phyloP scores from a whole-genome alignment of 2,113 vertebrate species.

The Urocolius indicus region DNA sequence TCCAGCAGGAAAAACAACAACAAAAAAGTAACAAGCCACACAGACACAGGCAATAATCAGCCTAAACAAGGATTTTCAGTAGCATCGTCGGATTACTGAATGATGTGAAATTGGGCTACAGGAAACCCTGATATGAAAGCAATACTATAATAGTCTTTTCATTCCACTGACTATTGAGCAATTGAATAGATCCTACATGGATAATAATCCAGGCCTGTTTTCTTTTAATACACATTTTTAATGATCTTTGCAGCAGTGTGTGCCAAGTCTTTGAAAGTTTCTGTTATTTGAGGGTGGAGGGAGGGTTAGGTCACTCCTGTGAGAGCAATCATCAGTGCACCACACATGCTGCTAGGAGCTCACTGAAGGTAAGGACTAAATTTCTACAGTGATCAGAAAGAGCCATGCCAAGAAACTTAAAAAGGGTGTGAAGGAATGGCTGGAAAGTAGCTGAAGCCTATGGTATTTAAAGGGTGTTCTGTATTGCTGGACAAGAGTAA shows the following conservation, averaged over 20 bases:
- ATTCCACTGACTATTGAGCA: background rate
- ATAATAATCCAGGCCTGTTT: background rate
- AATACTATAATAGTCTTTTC: background rate
- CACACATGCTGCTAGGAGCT: background rate
- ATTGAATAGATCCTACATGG: background rate
- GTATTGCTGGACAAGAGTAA: background rate
- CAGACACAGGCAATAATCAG: background rate
- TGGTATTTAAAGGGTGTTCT: background rate
- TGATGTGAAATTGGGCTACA: background rate
- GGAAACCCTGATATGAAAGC: background rate
- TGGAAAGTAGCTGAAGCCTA: background rate
- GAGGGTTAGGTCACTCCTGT: background rate
- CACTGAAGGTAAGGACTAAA: background rate
- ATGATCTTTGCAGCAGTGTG: background rate
- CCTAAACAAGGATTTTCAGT: background rate
- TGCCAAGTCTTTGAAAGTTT: background rate
- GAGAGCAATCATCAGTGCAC: background rate
- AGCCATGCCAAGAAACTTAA: background rate
- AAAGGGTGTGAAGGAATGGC: background rate
- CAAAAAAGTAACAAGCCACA: background rate
- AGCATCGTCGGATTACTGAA: background rate
- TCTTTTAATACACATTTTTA: background rate
- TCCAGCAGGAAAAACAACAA: background rate
- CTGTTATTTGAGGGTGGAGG: background rate
- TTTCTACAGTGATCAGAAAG: background rate